Conservation (phyloP, 2,797 vertebrate species). For the Chelonia mydas region DNA sequence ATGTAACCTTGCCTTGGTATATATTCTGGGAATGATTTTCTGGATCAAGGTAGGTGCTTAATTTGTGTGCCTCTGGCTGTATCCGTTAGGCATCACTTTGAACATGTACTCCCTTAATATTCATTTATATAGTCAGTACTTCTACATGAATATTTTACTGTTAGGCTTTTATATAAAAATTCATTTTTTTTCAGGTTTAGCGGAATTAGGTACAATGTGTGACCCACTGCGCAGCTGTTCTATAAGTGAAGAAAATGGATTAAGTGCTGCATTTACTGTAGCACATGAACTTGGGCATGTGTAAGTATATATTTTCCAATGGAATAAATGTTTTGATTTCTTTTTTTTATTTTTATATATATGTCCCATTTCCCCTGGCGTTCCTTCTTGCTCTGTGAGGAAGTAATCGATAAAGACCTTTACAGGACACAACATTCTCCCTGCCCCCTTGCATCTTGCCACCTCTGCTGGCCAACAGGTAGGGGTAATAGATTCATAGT, state of each 20-base stretch:
- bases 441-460: neutral
- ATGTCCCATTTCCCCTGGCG: neutral
- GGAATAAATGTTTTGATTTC: neutral
- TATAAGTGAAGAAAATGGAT: conserved; percentile 97
- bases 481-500: neutral
- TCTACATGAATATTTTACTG: neutral
- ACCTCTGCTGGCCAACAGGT: neutral
- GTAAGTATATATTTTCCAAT: conserved; percentile 86
- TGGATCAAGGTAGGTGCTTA: fast-evolving
- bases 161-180: conserved; percentile 56
- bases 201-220: conserved; percentile 97
- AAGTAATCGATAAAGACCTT: fast-evolving
- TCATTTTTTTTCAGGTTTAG: conserved; percentile 88
- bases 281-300: conserved; percentile 97
- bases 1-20: neutral
- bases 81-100: neutral
- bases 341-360: neutral
- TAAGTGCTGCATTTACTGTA: conserved; percentile 97
- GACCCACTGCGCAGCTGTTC: conserved; percentile 95
- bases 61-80: neutral
- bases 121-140: neutral
- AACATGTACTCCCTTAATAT: fast-evolving
- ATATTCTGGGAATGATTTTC: neutral
- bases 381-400: neutral
- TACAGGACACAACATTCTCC: neutral